Conservation (phyloP, 1,140 invertebrate genomes). For the Drosophila subpulchrella region DNA sequence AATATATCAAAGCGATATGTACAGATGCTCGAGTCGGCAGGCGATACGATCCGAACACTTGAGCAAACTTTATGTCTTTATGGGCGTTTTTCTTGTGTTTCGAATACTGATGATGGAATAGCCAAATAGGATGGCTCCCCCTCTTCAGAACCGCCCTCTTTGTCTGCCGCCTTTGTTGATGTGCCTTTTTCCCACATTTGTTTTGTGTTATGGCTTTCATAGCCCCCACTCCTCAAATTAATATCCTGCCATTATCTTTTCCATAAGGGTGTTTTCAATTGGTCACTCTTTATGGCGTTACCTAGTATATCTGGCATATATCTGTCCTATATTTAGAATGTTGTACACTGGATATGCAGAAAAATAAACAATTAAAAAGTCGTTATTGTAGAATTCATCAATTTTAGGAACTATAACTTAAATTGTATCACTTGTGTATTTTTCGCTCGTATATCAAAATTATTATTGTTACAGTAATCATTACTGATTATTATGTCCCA, state of each 20-base stretch:
- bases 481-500: too few species aligned
- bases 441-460: not conserved
- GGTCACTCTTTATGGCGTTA: not conserved
- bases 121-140: slow-evolving; percentile 1
- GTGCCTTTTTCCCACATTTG: slow-evolving; percentile 41
- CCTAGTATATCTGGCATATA: not conserved
- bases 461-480: too few species aligned
- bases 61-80: slow-evolving; percentile 36
- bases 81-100: slow-evolving; percentile 2
- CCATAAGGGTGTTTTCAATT: slow-evolving; percentile 11
- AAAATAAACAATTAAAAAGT: not conserved
- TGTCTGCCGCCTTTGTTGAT: slow-evolving; percentile 1
- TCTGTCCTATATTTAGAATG: too few species aligned
- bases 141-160: too few species aligned
- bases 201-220: slow-evolving; percentile 41
- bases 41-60: slow-evolving; percentile 28
- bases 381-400: not conserved
- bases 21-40: slow-evolving; percentile 6
- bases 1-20: slow-evolving; percentile 40
- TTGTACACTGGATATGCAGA: not conserved
- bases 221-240: not conserved
- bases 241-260: slow-evolving; percentile 6
- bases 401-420: not conserved
- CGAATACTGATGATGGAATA: slow-evolving; percentile 20
- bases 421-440: not conserved